Evolutionary conservation across 1,140 invertebrate species (phyloP).

Genomic region (Acromyrmex charruanus): DNA sequence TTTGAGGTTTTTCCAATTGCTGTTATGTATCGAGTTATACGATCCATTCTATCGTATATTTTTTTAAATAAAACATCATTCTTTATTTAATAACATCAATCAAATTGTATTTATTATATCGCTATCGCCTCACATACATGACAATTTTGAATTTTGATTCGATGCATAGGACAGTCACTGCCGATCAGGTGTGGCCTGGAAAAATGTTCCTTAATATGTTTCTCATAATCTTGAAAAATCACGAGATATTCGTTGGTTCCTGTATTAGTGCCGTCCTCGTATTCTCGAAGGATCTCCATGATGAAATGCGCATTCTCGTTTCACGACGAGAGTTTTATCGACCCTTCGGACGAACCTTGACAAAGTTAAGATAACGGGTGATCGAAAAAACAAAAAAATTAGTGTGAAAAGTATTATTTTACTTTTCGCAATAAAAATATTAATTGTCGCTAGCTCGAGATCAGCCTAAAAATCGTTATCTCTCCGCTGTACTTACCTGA

Average conservation of each 20-base stretch:
- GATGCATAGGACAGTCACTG: constrained; percentile 61
- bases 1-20: neutral
- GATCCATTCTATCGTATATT: neutral
- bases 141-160: constrained; percentile 40
- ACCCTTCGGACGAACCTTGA: constrained; percentile 30
- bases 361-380: neutral
- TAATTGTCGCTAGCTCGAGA: neutral
- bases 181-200: constrained; percentile 70
- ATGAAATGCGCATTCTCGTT: constrained; percentile 51
- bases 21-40: neutral
- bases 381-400: constrained; percentile 1
- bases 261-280: constrained; percentile 71
- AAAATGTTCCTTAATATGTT: constrained; percentile 69
- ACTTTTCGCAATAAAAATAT: neutral
- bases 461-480: constrained; percentile 13
- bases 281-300: constrained; percentile 62
- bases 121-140: neutral
- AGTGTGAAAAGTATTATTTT: neutral
- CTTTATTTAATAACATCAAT: neutral
- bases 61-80: neutral
- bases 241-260: constrained; percentile 69
- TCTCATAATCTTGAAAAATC: constrained; percentile 21
- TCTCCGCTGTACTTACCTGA: neutral
- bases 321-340: constrained; percentile 32
- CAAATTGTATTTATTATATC: neutral